A percentile compares a stretch with the other conserved stretches of the same genome.
These are phyloP conservation scores for Conistra vaccinii DNA, from an alignment of 2,888 invertebrate genomes.

Conservation along the genomic window DNA sequence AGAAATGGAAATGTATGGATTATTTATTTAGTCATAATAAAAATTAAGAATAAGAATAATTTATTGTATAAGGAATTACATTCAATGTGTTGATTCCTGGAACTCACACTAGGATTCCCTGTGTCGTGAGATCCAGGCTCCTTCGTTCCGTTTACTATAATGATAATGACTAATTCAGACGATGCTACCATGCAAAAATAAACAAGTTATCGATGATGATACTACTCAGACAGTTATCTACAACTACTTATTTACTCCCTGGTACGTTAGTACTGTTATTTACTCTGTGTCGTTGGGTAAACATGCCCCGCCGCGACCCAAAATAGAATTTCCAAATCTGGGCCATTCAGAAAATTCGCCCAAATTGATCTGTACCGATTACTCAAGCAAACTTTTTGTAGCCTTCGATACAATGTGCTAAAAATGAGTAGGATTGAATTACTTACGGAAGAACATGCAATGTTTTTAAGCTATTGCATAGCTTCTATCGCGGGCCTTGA, in stretches of 20 bases:
- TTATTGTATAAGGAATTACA: too few species aligned
- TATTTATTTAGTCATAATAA: background rate
- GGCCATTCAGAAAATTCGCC: background rate
- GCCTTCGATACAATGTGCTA: background rate
- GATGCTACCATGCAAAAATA: too few species aligned
- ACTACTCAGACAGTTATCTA: background rate
- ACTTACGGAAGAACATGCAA: background rate
- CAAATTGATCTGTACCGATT: background rate
- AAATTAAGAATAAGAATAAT: too few species aligned
- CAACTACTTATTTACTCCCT: background rate
- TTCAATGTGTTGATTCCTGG: too few species aligned
- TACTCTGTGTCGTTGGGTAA: background rate
- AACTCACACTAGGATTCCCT: too few species aligned
- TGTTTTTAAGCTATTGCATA: too few species aligned
- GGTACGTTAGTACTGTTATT: too few species aligned
- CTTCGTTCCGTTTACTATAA: too few species aligned
- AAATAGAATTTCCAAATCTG: constrained; percentile 41
- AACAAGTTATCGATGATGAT: constrained; percentile 4
- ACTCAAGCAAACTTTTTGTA: constrained; percentile 5
- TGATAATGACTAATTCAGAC: too few species aligned
- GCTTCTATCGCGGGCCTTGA: too few species aligned
- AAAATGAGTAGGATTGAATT: background rate
- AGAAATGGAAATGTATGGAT: constrained; percentile 6
- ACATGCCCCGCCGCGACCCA: constrained; percentile 1
- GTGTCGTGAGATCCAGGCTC: too few species aligned